phyloP scores from a whole-genome alignment of 2,113 vertebrate genomes.

The Electrona antarctica region DNA sequence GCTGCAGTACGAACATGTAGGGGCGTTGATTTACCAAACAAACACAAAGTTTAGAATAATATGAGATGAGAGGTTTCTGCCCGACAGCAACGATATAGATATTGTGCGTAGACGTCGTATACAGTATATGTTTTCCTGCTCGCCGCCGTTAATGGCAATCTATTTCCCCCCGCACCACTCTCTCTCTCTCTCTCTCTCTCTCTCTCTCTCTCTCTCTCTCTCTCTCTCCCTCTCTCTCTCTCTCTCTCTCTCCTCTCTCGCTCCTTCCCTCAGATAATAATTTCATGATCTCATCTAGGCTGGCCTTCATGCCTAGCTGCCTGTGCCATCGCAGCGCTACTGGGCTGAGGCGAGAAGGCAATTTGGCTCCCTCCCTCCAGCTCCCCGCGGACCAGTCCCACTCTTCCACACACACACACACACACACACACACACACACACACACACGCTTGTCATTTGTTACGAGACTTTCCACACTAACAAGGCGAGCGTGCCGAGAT shows the following conservation, averaged over 20 bases:
- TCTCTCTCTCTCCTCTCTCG: slow-evolving; percentile 3
- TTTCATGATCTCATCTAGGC: slow-evolving; percentile 55
- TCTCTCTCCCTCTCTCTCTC: slow-evolving; percentile 9
- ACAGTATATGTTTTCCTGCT: slow-evolving; percentile 4
- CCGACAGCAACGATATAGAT: no score
- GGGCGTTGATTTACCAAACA: no score
- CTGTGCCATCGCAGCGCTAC: slow-evolving; percentile 60
- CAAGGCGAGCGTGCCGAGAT: slow-evolving; percentile 57
- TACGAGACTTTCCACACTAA: slow-evolving; percentile 60
- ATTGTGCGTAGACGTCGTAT: no score
- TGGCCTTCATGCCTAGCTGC: slow-evolving; percentile 65
- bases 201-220: slow-evolving; percentile 12
- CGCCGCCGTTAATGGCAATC: background rate
- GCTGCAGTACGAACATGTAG: no score
- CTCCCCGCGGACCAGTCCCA: slow-evolving; percentile 57
- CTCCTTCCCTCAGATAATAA: slow-evolving; percentile 53
- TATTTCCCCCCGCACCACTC: slow-evolving; percentile 6
- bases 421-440: no score
- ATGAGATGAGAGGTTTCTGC: no score
- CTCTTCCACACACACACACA: slow-evolving; percentile 30
- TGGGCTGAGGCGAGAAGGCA: slow-evolving; percentile 58
- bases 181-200: slow-evolving; percentile 11
- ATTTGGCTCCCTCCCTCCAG: slow-evolving; percentile 58
- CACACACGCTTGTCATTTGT: slow-evolving; percentile 57
- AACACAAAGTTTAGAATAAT: no score